These are phyloP conservation scores for Sternarchorhynchus goeldii DNA, from an alignment of 2,797 vertebrate species.

Conservation along the genomic window DNA sequence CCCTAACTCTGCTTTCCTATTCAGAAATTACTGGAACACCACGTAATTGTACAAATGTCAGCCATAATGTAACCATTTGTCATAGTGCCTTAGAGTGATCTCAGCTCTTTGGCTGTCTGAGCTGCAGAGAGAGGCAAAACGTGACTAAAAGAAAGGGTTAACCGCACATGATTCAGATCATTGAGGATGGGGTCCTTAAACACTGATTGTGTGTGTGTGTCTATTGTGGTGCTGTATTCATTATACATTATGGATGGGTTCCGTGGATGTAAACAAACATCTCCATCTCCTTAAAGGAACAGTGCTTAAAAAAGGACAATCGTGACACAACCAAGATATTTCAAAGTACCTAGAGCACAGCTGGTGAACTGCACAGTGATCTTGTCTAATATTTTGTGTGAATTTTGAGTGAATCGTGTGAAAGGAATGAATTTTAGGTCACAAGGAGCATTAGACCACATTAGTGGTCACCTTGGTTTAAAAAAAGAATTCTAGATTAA, in stretches of 20 bases:
- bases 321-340: too few species aligned
- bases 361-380: too few species aligned
- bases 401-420: too few species aligned
- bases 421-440: too few species aligned
- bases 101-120: neutral
- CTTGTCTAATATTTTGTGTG: too few species aligned
- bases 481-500: too few species aligned
- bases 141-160: constrained; percentile 13
- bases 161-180: constrained; percentile 34
- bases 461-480: too few species aligned
- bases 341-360: too few species aligned
- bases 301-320: neutral
- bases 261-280: constrained; percentile 10
- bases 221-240: neutral
- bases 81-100: neutral
- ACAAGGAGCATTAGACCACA: too few species aligned
- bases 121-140: constrained; percentile 7
- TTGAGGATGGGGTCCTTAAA: constrained; percentile 39
- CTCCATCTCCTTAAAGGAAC: neutral
- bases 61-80: neutral
- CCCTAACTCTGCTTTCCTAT: neutral
- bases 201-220: constrained; percentile 25
- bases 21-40: neutral
- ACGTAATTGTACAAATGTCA: constrained; percentile 4
- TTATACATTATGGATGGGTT: neutral